A percentile compares a stretch with the other conserved stretches of the same genome.
Conservation (phyloP, 2,797 vertebrate genomes). For the Enteromius radiatus region DNA sequence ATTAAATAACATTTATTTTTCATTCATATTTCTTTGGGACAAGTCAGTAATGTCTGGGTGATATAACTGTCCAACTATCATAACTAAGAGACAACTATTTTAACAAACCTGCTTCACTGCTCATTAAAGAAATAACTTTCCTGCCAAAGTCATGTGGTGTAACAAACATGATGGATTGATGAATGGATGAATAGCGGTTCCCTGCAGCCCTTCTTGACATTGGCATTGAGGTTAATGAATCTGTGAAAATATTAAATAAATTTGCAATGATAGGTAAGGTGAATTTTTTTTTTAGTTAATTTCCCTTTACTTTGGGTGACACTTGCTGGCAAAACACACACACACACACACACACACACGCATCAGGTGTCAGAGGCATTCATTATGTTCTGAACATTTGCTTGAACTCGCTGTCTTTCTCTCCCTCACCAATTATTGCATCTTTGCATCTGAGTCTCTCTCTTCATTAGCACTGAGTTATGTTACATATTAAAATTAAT, state of each 20-base stretch:
- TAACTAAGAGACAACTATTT: neutral
- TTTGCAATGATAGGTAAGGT: neutral
- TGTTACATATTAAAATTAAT: conserved; percentile 64
- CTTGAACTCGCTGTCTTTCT: conserved; percentile 32
- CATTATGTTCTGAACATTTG: conserved; percentile 25
- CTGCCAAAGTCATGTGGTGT: neutral
- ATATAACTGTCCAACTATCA: neutral
- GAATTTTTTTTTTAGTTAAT: neutral
- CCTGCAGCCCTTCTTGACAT: neutral
- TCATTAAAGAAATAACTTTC: neutral
- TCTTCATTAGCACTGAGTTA: conserved; percentile 59
- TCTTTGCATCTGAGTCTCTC: conserved; percentile 28
- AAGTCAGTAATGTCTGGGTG: neutral
- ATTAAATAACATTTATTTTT: neutral
- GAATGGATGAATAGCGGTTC: neutral
- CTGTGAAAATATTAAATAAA: neutral
- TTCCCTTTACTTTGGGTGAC: neutral
- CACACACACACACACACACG: conserved; percentile 1
- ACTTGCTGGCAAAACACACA: neutral
- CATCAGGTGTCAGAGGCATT: conserved; percentile 26
- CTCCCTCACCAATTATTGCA: conserved; percentile 13
- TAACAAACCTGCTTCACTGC: neutral
- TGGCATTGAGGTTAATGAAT: neutral
- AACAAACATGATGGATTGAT: neutral
- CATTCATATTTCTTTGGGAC: neutral